Base-by-base conservation (phyloP, 1,140 invertebrate genomes). In the Camponotus vicinus region DNA sequence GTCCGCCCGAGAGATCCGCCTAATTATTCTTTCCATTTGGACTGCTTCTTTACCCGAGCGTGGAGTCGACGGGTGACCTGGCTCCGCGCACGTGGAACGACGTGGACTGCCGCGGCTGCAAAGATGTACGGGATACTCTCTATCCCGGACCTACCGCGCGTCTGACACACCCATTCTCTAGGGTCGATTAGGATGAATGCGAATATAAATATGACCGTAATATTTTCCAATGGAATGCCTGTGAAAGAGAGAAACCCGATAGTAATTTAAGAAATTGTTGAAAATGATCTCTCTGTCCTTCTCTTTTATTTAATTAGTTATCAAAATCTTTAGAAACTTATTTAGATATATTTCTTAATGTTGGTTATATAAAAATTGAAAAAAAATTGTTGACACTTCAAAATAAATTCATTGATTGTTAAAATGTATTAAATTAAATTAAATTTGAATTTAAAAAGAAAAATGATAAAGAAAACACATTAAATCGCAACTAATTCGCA, bases 41-140 rank as follows among this genome's bases (percentile, higher is more conserved):
- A 83, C 90, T 89, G 84, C 77, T 89, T 91, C 88, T 84, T 86
- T 73, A 88, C 69, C 87, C 64, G 84, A 91, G 89, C 91, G 88
- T 86, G 85, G 69, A 37, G 84, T 77, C 52, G 78, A 88, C 89
- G 88, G 88, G 88, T 83, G 91, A 91, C 86, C 91, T 85, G 86
- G 87, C 87, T 87, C 76, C 88, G 77, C 59, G 78, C 84, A 82
- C 78, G 27, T 84, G 89, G 86, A 90, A 90, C 88, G 88, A 85
- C 66, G 52, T 27, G 27, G 7, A 9, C 52, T 40, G 63, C 69
- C 27, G 42, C 18, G 32, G n/a, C 8, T 37, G 45, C 11, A 34
- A 6, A 27, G 15, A 64, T 63, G 9, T n/a, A 42, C 27, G 64
- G 27, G 77, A 40, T 34, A 21, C 37, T 63, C 42, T 18, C 59